phyloP scores from a whole-genome alignment of 1,140 invertebrate genomes.

The Microplitis mediator region DNA sequence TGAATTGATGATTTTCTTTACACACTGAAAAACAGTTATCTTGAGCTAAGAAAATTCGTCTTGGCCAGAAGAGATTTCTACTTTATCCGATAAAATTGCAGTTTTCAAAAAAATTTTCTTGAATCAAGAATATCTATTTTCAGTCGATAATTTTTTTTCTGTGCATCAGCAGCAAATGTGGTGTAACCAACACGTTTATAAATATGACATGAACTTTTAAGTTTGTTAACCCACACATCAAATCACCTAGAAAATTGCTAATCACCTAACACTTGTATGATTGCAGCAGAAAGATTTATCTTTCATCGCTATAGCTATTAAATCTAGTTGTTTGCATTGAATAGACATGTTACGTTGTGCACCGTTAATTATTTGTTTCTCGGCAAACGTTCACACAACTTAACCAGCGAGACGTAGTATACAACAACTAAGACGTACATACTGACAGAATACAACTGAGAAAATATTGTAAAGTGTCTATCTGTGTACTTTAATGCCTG shows the following conservation, averaged over 20 bases:
- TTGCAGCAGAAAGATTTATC: slow-evolving; percentile 46
- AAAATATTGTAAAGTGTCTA: slow-evolving; percentile 30
- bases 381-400: neutral
- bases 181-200: too few species aligned
- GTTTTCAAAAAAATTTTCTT: too few species aligned
- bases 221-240: too few species aligned
- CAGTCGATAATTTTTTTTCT: too few species aligned
- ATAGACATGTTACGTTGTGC: slow-evolving; percentile 43
- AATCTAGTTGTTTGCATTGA: slow-evolving; percentile 46
- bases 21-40: too few species aligned
- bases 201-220: too few species aligned
- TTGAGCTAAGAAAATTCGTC: too few species aligned
- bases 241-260: slow-evolving; percentile 24
- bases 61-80: too few species aligned
- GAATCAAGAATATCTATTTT: too few species aligned
- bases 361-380: slow-evolving; percentile 50
- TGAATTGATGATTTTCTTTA: too few species aligned
- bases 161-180: too few species aligned
- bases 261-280: slow-evolving; percentile 25
- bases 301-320: slow-evolving; percentile 38
- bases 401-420: slow-evolving; percentile 30
- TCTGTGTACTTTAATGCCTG: neutral
- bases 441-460: slow-evolving; percentile 17
- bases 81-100: too few species aligned
- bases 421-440: slow-evolving; percentile 39